Conservation (phyloP, 2,888 invertebrate genomes). For the Acheta domesticus region DNA sequence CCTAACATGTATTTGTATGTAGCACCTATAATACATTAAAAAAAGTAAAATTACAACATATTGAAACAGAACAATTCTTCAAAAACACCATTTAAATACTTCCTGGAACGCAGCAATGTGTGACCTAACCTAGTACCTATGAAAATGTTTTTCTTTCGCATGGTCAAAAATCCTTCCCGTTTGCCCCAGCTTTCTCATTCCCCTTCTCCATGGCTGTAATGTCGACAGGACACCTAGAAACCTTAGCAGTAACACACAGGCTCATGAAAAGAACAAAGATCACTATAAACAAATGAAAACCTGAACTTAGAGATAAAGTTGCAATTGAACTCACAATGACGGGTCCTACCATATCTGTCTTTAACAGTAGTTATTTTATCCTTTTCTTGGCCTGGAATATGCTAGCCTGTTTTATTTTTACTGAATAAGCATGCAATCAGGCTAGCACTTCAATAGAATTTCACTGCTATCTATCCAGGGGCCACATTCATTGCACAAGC, state of each 20-base stretch:
- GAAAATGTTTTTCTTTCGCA: conserved; percentile 36
- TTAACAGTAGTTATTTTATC: conserved; percentile 35
- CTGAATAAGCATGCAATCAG: conserved; percentile 33
- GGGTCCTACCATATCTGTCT: background rate
- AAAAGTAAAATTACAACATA: background rate
- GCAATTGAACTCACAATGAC: conserved; percentile 25
- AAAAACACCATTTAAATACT: background rate
- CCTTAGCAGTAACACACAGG: conserved; percentile 39
- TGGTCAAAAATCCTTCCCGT: conserved; percentile 40
- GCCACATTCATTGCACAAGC: conserved; percentile 29
- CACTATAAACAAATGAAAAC: conserved; percentile 26
- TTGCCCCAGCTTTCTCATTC: conserved; percentile 36
- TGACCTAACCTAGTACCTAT: conserved; percentile 36
- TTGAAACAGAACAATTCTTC: background rate
- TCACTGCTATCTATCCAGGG: conserved; percentile 33
- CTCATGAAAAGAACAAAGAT: conserved; percentile 40
- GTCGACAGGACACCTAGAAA: conserved; percentile 38
- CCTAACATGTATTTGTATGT: no score
- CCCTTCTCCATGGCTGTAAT: conserved; percentile 37
- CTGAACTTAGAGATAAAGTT: conserved; percentile 26
- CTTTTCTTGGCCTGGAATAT: conserved; percentile 40
- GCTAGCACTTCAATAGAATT: conserved; percentile 36
- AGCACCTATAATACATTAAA: background rate
- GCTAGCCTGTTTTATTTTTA: conserved; percentile 37
- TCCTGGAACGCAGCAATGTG: background rate